A percentile compares a stretch with the other conserved stretches of the same genome.
These are phyloP conservation scores for Pseudomyrmex dendroicus DNA, from an alignment of 1,140 invertebrate species.

Conservation along the genomic window DNA sequence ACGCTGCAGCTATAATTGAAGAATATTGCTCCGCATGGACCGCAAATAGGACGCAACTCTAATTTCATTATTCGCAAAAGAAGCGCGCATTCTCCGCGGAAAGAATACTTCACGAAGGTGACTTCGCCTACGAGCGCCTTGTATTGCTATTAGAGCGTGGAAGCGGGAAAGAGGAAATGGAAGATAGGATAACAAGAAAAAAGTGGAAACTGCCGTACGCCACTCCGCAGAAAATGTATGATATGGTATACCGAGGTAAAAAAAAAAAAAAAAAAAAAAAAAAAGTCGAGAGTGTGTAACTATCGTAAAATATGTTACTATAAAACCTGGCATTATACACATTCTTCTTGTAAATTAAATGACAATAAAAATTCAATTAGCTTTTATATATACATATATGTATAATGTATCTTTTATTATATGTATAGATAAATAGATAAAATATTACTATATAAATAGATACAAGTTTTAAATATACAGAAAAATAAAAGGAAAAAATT, in stretches of 20 bases:
- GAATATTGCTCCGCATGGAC: conserved; percentile 74
- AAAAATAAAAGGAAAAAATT: not conserved
- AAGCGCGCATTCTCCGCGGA: conserved; percentile 65
- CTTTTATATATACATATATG: not conserved
- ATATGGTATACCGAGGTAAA: conserved; percentile 43
- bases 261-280: conserved; percentile 7
- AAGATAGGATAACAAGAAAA: conserved; percentile 47
- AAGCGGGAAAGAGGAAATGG: not conserved
- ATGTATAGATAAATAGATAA: too few relatives aligned
- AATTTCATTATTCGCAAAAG: conserved; percentile 74
- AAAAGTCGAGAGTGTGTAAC: not conserved
- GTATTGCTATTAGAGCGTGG: conserved; percentile 69
- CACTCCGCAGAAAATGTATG: conserved; percentile 62
- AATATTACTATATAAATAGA: not conserved
- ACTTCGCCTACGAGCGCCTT: conserved; percentile 64
- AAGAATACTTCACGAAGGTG: conserved; percentile 69
- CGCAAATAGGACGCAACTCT: conserved; percentile 74
- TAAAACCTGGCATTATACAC: not conserved
- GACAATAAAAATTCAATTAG: not conserved
- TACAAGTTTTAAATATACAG: not conserved
- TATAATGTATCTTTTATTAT: not conserved
- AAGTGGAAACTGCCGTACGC: conserved; percentile 32
- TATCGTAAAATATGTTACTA: not conserved
- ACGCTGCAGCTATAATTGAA: conserved; percentile 72
- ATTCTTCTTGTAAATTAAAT: conserved; percentile 11